A percentile compares a stretch with the other conserved stretches of the same genome.
These are phyloP conservation scores for Diplodus sargus DNA, from an alignment of 2,797 vertebrate species.

Conservation along the genomic window DNA sequence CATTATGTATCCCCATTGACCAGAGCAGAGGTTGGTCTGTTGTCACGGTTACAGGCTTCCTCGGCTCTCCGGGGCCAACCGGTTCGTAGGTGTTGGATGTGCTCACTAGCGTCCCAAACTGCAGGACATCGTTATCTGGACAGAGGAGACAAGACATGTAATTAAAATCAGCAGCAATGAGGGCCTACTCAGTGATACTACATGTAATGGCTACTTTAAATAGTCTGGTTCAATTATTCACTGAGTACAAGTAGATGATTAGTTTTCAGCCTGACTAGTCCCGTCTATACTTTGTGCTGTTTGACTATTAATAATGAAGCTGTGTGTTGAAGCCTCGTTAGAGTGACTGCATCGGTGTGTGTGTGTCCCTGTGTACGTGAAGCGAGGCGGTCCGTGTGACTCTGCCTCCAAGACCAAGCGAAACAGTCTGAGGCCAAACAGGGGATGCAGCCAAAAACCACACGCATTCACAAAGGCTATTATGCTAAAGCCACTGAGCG, in stretches of 20 bases:
- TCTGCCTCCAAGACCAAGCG: conserved; percentile 8
- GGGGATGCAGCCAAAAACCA: conserved; percentile 37
- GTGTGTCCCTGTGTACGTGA: background rate
- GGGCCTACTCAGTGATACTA: background rate
- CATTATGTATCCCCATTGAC: conserved; percentile 83
- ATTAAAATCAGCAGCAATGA: conserved; percentile 8
- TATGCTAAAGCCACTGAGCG: conserved; percentile 49
- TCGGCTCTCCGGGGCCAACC: conserved; percentile 48
- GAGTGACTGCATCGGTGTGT: conserved; percentile 6
- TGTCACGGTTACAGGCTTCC: conserved; percentile 79
- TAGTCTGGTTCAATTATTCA: conserved; percentile 5
- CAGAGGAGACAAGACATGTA: conserved; percentile 14
- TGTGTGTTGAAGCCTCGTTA: background rate
- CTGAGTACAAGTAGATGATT: background rate
- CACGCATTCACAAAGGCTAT: conserved; percentile 52
- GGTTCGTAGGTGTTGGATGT: conserved; percentile 86
- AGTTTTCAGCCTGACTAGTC: background rate
- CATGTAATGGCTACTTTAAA: conserved; percentile 17
- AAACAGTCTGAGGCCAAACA: conserved; percentile 18
- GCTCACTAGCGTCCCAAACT: conserved; percentile 86
- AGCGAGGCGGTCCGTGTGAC: conserved; percentile 38
- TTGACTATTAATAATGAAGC: conserved; percentile 5
- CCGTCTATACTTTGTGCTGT: background rate
- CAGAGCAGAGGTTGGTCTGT: conserved; percentile 84
- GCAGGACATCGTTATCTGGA: conserved; percentile 81